phyloP scores from a whole-genome alignment of 2,797 vertebrate species.

The Tokudaia tokunoshimensis region DNA sequence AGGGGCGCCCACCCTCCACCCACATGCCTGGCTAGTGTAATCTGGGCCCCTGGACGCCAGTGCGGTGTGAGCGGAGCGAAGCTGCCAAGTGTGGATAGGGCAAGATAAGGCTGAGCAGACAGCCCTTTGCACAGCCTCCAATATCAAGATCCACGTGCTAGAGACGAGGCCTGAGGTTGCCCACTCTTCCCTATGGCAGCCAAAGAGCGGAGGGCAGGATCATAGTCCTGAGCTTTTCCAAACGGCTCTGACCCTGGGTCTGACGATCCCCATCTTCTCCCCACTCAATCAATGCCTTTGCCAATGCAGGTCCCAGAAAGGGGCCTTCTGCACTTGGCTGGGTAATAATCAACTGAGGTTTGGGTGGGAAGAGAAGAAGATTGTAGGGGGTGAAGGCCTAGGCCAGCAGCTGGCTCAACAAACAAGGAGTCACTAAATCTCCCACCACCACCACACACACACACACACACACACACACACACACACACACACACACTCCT shows the following conservation, averaged over 20 bases:
- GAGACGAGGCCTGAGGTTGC: background rate
- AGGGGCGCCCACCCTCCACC: background rate
- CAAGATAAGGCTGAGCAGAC: background rate
- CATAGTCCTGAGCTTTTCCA: background rate
- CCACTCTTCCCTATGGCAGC: background rate
- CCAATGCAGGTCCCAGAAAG: slow-evolving; percentile 74
- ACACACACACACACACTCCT: background rate
- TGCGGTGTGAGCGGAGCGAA: background rate
- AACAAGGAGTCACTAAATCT: slow-evolving; percentile 36
- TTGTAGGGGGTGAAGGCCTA: background rate
- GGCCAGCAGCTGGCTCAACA: slow-evolving; percentile 59
- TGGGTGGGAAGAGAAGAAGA: slow-evolving; percentile 55
- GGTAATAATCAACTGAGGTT: slow-evolving; percentile 79
- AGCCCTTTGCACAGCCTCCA: background rate
- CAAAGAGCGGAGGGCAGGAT: background rate
- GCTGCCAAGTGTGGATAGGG: background rate
- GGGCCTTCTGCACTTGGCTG: slow-evolving; percentile 82
- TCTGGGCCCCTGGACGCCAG: background rate
- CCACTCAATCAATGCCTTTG: background rate
- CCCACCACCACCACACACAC: background rate
- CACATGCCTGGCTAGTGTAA: background rate
- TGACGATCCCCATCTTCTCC: background rate
- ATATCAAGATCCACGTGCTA: background rate
- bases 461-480: background rate
- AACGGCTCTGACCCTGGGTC: background rate